phyloP scores from a whole-genome alignment of 1,140 invertebrate genomes.

The Whitmania pigra region DNA sequence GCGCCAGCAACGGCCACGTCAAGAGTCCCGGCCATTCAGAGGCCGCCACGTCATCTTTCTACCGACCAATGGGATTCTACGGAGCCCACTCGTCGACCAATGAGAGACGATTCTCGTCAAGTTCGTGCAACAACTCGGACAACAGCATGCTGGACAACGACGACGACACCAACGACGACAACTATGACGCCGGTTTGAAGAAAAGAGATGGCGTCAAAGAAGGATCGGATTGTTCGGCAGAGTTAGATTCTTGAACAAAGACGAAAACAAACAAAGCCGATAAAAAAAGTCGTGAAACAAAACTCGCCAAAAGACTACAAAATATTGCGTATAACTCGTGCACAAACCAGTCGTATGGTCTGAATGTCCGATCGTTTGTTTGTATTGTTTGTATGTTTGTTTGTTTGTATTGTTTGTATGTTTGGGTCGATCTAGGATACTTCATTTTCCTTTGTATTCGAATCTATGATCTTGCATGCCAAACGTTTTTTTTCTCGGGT shows the following conservation, averaged over 20 bases:
- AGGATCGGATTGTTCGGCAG: neutral
- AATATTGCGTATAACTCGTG: too few species aligned
- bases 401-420: neutral
- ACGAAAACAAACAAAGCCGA: too few species aligned
- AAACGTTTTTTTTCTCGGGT: too few species aligned
- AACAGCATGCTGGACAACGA: neutral
- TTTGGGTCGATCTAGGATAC: too few species aligned
- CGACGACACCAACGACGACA: neutral
- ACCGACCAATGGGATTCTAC: constrained; percentile 4
- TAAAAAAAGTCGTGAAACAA: too few species aligned
- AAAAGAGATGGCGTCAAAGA: neutral
- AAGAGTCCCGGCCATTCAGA: neutral
- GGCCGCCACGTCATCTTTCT: neutral
- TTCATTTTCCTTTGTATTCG: too few species aligned
- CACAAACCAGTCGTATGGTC: too few species aligned
- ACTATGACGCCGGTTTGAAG: neutral
- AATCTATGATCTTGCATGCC: too few species aligned
- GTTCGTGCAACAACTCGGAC: neutral
- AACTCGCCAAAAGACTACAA: too few species aligned
- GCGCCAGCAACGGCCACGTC: neutral
- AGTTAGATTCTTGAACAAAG: too few species aligned
- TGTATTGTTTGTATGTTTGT: neutral
- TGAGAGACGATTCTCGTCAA: constrained; percentile 1
- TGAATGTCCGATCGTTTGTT: neutral
- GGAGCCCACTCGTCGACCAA: neutral